Base-by-base conservation (phyloP, 2,797 vertebrate genomes). In the Sorex maritimensis region DNA sequence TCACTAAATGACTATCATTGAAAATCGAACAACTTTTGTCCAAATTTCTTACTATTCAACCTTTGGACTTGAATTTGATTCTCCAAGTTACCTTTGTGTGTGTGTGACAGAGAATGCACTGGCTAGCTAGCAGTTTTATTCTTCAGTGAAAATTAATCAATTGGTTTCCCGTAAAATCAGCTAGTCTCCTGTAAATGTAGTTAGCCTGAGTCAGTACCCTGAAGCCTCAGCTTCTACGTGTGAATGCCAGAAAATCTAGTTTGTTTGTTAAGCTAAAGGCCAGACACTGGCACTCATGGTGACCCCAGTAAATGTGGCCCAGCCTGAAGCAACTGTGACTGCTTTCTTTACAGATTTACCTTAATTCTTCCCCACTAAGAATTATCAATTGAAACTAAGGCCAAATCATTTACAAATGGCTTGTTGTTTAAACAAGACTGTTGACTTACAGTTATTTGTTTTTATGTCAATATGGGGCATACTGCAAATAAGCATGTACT, bases 201-300 rank as follows among this genome's bases (percentile, higher is more conserved):
- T 95, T 96, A 94, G 82, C 86, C 55, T 96, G 95, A 97, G 65
- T 96, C 95, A 96, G 86, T 93, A 17, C 87, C 94, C 82, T 81
- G 77, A 92, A 96, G 94, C 58, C 58, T 94, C 69, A 93, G 93
- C 80, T 83, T 68, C 58, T 86, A 77, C 79, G 71, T 81, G 26
- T 82, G 74, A 90, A 82, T 92, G 83, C 49, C 73, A 95, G 90
- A 78, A 93, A 94, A 94, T 97, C 91, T 92, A 91, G 69, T 93
- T 90, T 84, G 69, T 93, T 90, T 84, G 38, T 79, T 94, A 68
- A 73, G 17, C 46, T 65, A 77, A 96, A 38, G 34, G 78, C 9
- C 34, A 91, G 90, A 88, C 73, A 0, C 80, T 92, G 83, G 77
- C 55, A 94, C 92, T 96, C 80, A 55, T 67, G 61, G 82, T 97